These are phyloP conservation scores for Neoitamus cyanurus DNA, from an alignment of 2,888 invertebrate genomes.

Conservation along the genomic window DNA sequence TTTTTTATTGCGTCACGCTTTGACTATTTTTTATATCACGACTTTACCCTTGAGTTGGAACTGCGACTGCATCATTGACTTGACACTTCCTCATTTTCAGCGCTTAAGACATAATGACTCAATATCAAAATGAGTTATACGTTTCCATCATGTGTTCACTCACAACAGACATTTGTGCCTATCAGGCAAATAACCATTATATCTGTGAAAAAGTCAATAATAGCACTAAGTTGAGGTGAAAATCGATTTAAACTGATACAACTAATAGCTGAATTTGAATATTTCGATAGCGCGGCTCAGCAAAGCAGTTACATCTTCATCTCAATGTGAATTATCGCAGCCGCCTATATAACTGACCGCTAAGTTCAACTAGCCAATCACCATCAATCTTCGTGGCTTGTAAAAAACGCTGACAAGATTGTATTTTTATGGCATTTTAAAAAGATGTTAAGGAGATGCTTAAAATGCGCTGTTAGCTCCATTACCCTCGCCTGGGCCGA, in stretches of 20 bases:
- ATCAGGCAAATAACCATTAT: neutral
- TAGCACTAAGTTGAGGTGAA: neutral
- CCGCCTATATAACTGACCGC: neutral
- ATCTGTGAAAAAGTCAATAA: neutral
- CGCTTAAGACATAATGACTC: neutral
- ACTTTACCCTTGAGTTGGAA: neutral
- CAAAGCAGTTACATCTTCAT: neutral
- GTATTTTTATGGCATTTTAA: constrained; percentile 28
- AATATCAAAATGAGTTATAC: neutral
- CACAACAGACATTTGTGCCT: neutral
- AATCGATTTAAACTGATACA: neutral
- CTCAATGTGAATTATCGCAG: neutral
- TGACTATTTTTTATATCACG: neutral
- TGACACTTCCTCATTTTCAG: neutral
- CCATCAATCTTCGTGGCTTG: neutral
- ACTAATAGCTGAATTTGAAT: neutral
- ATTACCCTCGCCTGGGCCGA: constrained; percentile 17
- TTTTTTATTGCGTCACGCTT: neutral
- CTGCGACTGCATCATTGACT: neutral
- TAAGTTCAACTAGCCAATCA: constrained; percentile 5
- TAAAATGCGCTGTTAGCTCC: constrained; percentile 11
- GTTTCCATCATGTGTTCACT: neutral
- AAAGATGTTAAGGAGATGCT: constrained; percentile 14
- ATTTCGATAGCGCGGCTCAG: neutral
- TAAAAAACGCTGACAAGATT: constrained; percentile 5